phyloP scores from a whole-genome alignment of 2,888 invertebrate species.

The Phymatocera aterrima region DNA sequence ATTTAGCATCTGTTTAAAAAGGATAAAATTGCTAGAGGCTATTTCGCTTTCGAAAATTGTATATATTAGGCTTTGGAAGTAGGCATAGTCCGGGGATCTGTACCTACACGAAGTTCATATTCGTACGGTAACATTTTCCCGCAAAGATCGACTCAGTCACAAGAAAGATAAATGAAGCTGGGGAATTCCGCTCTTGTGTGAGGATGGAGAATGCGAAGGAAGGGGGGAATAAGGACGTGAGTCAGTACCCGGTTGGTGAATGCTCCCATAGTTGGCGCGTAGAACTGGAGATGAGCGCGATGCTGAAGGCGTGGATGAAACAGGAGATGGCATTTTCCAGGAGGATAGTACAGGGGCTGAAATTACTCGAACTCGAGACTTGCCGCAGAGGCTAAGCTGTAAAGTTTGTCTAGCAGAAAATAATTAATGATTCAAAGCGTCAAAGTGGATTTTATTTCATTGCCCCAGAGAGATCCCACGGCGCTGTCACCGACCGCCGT shows the following conservation, averaged over 20 bases:
- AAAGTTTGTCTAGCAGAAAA: conserved; percentile 51
- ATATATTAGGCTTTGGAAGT: no score
- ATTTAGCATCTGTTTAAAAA: no score
- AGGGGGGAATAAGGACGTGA: conserved; percentile 44
- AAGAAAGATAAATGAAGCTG: conserved; percentile 65
- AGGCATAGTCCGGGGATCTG: not conserved
- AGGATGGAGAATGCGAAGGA: conserved; percentile 30
- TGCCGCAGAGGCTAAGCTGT: conserved; percentile 50
- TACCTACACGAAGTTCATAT: not conserved
- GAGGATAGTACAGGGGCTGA: conserved; percentile 45
- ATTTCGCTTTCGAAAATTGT: no score
- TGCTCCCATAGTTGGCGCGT: conserved; percentile 43
- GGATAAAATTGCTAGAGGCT: no score
- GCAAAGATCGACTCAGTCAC: conserved; percentile 62
- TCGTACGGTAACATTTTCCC: conserved; percentile 12
- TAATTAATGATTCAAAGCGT: conserved; percentile 53
- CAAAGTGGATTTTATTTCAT: conserved; percentile 33
- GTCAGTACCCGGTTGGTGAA: conserved; percentile 40
- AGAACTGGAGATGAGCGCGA: conserved; percentile 18
- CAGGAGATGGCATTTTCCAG: conserved; percentile 50
- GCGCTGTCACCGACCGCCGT: not conserved
- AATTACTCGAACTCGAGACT: conserved; percentile 56
- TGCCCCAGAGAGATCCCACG: conserved; percentile 8
- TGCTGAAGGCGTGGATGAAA: conserved; percentile 50
- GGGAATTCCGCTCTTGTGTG: conserved; percentile 47